Conservation (phyloP, 2,113 vertebrate genomes). For the Ornithorhynchus anatinus region DNA sequence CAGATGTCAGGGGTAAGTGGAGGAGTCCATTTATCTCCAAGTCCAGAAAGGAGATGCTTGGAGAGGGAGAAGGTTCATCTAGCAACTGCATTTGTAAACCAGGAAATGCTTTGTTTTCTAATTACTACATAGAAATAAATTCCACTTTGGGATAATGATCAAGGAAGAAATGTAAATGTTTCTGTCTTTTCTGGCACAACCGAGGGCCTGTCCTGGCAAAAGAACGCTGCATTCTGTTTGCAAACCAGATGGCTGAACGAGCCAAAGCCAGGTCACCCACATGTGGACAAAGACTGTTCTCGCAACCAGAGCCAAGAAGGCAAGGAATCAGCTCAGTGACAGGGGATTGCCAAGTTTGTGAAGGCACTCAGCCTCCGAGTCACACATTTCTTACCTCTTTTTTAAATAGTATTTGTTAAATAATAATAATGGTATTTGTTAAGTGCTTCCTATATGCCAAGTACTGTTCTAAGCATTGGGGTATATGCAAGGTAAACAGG, state of each 20-base stretch:
- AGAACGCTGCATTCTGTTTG: fast-evolving
- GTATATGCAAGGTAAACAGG: too few species aligned
- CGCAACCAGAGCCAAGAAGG: neutral
- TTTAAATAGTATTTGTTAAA: too few species aligned
- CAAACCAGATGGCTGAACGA: neutral
- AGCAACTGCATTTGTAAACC: neutral
- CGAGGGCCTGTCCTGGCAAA: neutral
- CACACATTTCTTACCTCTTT: neutral
- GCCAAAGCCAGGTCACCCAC: neutral
- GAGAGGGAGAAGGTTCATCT: slow-evolving; percentile 2
- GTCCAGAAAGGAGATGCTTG: slow-evolving; percentile 6
- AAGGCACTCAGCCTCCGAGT: neutral
- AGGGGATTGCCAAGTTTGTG: fast-evolving
- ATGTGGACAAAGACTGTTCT: neutral
- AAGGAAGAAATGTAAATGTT: neutral
- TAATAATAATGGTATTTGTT: too few species aligned
- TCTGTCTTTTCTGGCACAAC: neutral
- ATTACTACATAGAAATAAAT: neutral
- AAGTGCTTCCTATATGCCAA: too few species aligned
- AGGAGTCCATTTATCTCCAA: slow-evolving; percentile 39
- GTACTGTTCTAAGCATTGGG: too few species aligned
- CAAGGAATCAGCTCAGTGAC: too few species aligned
- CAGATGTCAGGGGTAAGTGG: slow-evolving; percentile 43
- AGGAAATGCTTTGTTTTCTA: neutral
- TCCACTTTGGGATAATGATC: neutral